phyloP scores from a whole-genome alignment of 2,888 invertebrate genomes.

The Drosophila picticornis region DNA sequence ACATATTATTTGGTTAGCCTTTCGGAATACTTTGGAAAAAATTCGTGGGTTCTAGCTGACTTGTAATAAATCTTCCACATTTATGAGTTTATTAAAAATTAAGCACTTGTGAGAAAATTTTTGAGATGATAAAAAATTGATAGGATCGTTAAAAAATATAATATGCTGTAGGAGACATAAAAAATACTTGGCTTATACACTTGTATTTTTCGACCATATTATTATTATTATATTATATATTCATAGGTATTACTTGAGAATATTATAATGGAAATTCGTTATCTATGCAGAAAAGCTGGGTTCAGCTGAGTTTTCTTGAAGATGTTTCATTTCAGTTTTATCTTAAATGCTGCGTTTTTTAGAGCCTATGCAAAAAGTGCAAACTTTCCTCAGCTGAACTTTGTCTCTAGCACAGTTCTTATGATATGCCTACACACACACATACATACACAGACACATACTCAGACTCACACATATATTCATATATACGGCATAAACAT shows the following conservation, averaged over 20 bases:
- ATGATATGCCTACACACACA: slow-evolving; percentile 16
- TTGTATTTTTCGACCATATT: not conserved
- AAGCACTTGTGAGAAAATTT: not conserved
- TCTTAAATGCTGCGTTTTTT: not conserved
- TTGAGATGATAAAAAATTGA: not conserved
- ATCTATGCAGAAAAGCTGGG: not conserved
- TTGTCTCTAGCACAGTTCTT: not conserved
- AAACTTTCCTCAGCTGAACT: not conserved
- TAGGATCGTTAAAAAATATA: not conserved
- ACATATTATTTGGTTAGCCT: not conserved
- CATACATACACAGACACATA: not conserved
- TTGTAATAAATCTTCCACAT: not conserved
- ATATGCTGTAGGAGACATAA: not conserved
- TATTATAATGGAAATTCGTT: not conserved
- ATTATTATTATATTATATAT: not conserved
- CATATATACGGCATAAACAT: slow-evolving; percentile 9
- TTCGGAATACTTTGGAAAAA: not conserved
- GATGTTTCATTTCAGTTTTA: too few relatives aligned
- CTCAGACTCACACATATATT: not conserved
- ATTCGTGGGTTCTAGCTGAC: not conserved
- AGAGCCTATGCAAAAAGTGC: not conserved
- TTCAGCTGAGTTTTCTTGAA: too few relatives aligned
- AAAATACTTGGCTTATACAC: not conserved
- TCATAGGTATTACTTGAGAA: not conserved
- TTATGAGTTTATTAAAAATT: not conserved